Evolutionary conservation across 2,888 invertebrate species (phyloP), one percentile per base, ranked within the genome.

Genomic region (Agelastica alni): DNA sequence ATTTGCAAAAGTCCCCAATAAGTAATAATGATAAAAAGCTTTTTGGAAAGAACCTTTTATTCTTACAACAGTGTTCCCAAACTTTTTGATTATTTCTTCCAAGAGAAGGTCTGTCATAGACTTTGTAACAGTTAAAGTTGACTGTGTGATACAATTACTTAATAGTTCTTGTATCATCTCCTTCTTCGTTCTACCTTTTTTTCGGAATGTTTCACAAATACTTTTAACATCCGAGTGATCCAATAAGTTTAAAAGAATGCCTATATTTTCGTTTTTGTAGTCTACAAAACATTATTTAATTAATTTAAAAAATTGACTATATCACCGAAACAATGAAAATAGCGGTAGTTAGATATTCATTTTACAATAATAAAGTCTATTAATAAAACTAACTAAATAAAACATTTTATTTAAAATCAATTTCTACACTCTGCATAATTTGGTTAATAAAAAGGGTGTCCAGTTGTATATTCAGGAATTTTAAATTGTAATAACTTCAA

Each of bases 1-100:
- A 52, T 70, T 71, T 14, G 68, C 64, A 42, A 70, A 71, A 17
- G 70, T 69, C 42, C 66, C 71, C 31, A 73, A 55, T 10, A 71
- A 34, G 60, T 66, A 73, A 6, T 63, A 42, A 47, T 67, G 65
- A 47, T 64, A 55, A 18, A 75, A 64, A 5, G 65, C 53, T 5
- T 67, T 56, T 31, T 51, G 49, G 10, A 70, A 53, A 10, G 51
- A 39, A 10, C 61, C 46, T 18, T 59, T 65, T 6, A 75, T 49
- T 58, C 68, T 70, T 3, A 73, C 44, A 44, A 72, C 49, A 41
- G 67, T 66, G 13, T 53, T 53, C 10, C 72, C 73, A 60, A 75
- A 56, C 59, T 63, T 62, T 13, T 67, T 44, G 30, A 51, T 42
- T 32, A 71, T 62, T 31, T 60, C 58, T 7, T 68, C 63, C 49